Evolutionary conservation across 2,888 invertebrate species (phyloP).

Genomic region (Seira ritae): DNA sequence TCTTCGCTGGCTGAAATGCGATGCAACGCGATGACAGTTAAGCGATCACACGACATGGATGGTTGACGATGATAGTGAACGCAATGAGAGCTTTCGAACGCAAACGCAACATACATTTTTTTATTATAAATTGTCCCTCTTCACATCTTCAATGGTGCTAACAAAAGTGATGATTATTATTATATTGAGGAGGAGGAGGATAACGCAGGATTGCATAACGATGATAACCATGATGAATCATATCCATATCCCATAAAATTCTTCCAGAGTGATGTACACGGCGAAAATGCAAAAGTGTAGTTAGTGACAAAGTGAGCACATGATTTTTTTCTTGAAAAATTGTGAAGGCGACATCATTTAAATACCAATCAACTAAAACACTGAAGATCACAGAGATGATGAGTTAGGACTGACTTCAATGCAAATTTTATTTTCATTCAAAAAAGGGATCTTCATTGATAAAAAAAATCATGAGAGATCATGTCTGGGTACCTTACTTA

Average conservation of each 20-base stretch:
- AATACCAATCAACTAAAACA: too few relatives aligned
- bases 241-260: conserved; percentile 8
- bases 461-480: background rate
- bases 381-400: background rate
- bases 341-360: too few relatives aligned
- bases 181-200: background rate
- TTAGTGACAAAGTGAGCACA: background rate
- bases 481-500: background rate
- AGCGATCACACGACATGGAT: conserved; percentile 36
- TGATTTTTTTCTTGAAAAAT: background rate
- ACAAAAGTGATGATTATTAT: background rate
- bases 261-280: conserved; percentile 7
- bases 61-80: conserved; percentile 53
- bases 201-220: conserved; percentile 29
- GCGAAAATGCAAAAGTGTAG: background rate
- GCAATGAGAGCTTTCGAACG: background rate
- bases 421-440: too few relatives aligned
- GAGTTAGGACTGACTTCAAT: background rate
- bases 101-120: background rate
- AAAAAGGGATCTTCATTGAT: conserved; percentile 3
- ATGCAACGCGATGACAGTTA: background rate
- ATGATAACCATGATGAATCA: conserved; percentile 56
- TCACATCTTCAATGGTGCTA: background rate
- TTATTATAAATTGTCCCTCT: background rate
- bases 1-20: too few relatives aligned